These are phyloP conservation scores for Gymnopithys bicolor DNA, from an alignment of 2,797 vertebrate species.

Conservation along the genomic window DNA sequence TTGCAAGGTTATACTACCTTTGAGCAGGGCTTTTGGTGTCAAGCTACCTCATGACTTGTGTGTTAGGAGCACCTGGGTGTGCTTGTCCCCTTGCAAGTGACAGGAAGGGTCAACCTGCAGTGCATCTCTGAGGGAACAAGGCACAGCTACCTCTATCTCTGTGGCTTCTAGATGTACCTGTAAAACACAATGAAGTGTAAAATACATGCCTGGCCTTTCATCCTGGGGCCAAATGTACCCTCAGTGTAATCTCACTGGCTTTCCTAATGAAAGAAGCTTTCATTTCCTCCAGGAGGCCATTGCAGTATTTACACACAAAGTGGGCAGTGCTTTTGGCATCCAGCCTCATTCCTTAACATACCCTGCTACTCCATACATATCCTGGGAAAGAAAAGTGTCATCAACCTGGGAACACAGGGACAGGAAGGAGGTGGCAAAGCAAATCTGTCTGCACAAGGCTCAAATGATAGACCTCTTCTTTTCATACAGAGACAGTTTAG, in stretches of 20 bases:
- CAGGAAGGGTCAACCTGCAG: background rate
- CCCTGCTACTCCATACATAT: background rate
- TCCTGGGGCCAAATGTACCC: background rate
- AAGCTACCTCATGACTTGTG: background rate
- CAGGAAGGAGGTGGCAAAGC: background rate
- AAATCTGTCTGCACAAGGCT: constrained; percentile 5
- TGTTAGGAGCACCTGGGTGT: background rate
- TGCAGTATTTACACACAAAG: background rate
- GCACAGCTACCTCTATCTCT: background rate
- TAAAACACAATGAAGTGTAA: constrained; percentile 1
- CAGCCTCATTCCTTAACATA: background rate
- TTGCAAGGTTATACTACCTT: background rate
- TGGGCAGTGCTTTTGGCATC: background rate
- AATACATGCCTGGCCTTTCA: constrained; percentile 13
- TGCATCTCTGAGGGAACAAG: background rate
- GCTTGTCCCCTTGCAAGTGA: background rate
- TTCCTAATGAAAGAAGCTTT: background rate
- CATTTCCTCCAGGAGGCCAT: background rate
- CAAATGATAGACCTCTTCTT: background rate
- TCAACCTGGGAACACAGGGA: background rate
- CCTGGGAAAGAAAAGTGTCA: constrained; percentile 27
- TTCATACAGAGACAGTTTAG: background rate
- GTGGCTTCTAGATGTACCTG: background rate
- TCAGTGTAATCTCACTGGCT: background rate
- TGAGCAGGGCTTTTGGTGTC: background rate